Conservation (phyloP, 1,140 invertebrate genomes). For the Lysiphlebus fabarum region DNA sequence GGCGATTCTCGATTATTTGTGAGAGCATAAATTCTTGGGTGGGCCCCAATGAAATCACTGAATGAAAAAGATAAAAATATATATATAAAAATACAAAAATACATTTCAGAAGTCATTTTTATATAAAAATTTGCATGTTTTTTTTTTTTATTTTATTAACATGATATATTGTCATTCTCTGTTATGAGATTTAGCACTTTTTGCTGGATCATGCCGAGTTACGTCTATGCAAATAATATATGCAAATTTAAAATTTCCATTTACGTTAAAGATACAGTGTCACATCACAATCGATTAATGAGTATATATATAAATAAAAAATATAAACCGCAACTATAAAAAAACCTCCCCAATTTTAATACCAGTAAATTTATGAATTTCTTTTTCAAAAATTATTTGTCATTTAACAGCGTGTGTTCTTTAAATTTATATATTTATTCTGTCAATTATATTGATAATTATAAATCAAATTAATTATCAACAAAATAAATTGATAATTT, state of each 20-base stretch:
- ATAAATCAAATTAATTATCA: no score
- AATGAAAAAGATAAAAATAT: slow-evolving; percentile 21
- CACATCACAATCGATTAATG: slow-evolving; percentile 27
- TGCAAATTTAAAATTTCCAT: slow-evolving; percentile 25
- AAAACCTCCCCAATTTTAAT: slow-evolving; percentile 6
- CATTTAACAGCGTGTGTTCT: no score
- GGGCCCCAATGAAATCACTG: neutral
- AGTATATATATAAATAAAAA: slow-evolving; percentile 9
- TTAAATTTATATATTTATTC: no score
- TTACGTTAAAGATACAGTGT: slow-evolving; percentile 23
- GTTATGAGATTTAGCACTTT: slow-evolving; percentile 15
- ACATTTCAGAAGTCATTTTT: no score
- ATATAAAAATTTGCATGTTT: no score
- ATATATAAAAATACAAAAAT: neutral
- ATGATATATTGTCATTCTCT: slow-evolving; percentile 15
- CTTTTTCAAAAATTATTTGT: neutral
- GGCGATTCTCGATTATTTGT: slow-evolving; percentile 40
- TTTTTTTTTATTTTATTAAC: neutral
- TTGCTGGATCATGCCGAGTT: slow-evolving; percentile 28
- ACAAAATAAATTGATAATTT: no score
- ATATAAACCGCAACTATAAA: neutral
- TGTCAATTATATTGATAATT: no score
- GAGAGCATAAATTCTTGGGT: slow-evolving; percentile 39
- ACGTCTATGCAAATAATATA: slow-evolving; percentile 40
- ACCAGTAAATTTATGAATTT: slow-evolving; percentile 8